Base-by-base conservation (phyloP, 1,140 invertebrate species). In the Papilio polyxenes region DNA sequence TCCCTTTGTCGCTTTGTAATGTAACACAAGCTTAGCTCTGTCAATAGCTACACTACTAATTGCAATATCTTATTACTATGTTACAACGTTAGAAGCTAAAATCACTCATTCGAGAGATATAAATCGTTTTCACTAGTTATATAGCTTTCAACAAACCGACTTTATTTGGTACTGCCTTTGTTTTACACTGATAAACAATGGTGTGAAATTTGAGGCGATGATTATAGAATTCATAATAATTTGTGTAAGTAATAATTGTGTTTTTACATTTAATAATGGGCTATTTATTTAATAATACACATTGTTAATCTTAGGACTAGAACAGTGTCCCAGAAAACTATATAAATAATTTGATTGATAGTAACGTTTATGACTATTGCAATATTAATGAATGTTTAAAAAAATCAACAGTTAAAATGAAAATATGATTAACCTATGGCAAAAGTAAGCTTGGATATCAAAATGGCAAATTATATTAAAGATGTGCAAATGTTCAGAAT, bases 1-100 rank as follows among this genome's bases (percentile, higher is more conserved):
- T 15, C 65, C 31, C 65, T 72, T 72, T 72, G 65, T 40, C 65
- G 65, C 65, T 72, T 72, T 72, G 65, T 72, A 72, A 72, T 17
- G 5, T 72, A 31, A 72, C 65, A 37, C 65, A 37, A 37, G 65
- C 65, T 37, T 40, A 72, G 31, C 31, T 37, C 65, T 72, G 11
- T 72, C 65, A 40, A 72, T 15, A 15, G 65, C 31, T 37, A 37
- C 13, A 40, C 65, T 37, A 72, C 31, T 37, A 72, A 37, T 72
- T 72, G 65, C 65, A 37, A 37, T 37, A 7, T 72, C 13, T 11
- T 69, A 72, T 65, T 23, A 65, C 65, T 40, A 13, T 6, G 13
- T 2, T 8, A 17, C n/a, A 59, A 59, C 17, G n/a, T 17, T n/a
- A 59, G 17, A 59, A n/a, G n/a, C 7, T 20, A 59, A 6, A 59